Percentiles rank a stretch among this genome's conserved stretches.
phyloP scores from a whole-genome alignment of 2,888 invertebrate genomes.

The Eupithecia subumbrata region DNA sequence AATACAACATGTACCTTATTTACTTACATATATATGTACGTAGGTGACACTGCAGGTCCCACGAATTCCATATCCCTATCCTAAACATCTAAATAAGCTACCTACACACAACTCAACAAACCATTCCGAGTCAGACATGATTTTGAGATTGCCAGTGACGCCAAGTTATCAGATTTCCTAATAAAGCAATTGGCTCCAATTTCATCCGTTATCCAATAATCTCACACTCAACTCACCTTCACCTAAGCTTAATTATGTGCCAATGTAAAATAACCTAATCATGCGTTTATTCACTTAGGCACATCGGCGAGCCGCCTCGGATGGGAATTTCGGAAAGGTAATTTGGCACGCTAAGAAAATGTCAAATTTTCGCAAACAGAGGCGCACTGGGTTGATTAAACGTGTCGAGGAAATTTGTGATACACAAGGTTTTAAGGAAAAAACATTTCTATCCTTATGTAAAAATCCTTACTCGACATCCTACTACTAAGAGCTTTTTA shows the following conservation, averaged over 20 bases:
- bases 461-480: no score
- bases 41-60: background rate
- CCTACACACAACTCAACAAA: background rate
- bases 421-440: background rate
- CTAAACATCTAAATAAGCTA: background rate
- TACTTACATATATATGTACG: no score
- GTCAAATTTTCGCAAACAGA: constrained; percentile 39
- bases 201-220: constrained; percentile 30
- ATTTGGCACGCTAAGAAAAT: constrained; percentile 43
- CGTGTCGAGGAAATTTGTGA: constrained; percentile 11
- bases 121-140: background rate
- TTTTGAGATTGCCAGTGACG: background rate
- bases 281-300: constrained; percentile 43
- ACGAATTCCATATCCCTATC: background rate
- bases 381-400: constrained; percentile 28
- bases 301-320: constrained; percentile 28
- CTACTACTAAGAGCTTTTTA: background rate
- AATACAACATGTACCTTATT: no score
- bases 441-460: background rate
- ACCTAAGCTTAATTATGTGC: constrained; percentile 9
- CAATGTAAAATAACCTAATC: constrained; percentile 42
- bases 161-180: background rate
- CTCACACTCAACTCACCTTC: constrained; percentile 14
- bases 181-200: constrained; percentile 18
- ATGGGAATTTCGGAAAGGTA: constrained; percentile 45